Evolutionary conservation across 2,888 invertebrate species (phyloP).

Genomic region (Himalopsyche anomala): DNA sequence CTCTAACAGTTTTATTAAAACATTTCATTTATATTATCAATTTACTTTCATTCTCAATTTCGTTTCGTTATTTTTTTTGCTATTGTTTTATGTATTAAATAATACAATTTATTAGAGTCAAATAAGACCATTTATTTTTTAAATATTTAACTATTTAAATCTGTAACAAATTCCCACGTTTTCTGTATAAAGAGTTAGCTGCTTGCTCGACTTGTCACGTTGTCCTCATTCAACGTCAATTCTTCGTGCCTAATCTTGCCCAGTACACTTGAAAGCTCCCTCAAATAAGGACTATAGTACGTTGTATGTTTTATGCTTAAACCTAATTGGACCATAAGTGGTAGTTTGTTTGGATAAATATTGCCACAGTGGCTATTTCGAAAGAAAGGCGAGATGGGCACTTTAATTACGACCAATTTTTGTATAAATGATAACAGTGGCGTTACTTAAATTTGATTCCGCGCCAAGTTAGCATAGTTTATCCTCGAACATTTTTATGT

Average conservation of each 20-base stretch:
- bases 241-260: conserved; percentile 16
- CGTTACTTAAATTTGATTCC: too few species aligned
- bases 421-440: too few species aligned
- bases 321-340: not conserved
- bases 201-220: not conserved
- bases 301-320: not conserved
- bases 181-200: not conserved
- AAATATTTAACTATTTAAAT: too few species aligned
- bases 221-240: not conserved
- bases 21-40: too few species aligned
- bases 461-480: too few species aligned
- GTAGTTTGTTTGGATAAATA: conserved; percentile 18
- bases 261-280: not conserved
- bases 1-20: too few species aligned
- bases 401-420: not conserved
- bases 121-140: too few species aligned
- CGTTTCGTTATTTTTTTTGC: too few species aligned
- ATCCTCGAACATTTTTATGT: too few species aligned
- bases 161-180: not conserved
- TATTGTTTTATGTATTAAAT: too few species aligned
- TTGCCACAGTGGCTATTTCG: not conserved
- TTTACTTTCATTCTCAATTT: too few species aligned
- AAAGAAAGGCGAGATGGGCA: not conserved
- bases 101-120: too few species aligned
- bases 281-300: not conserved